Evolutionary conservation across 2,888 invertebrate genomes (phyloP).

Genomic region (Tiphia femorata): DNA sequence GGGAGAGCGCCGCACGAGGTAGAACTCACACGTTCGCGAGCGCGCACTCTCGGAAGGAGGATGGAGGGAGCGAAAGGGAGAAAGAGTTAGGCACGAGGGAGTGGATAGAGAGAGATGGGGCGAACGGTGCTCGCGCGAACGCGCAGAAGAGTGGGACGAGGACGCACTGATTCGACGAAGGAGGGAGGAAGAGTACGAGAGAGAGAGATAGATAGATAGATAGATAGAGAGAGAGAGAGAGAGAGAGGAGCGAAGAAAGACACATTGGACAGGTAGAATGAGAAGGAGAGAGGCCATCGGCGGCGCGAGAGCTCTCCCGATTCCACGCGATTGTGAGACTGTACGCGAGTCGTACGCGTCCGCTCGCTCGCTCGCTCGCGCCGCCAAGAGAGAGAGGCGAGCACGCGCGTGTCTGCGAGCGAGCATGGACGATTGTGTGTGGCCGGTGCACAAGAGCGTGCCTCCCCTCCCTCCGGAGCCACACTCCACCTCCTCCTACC

Average conservation of each 20-base stretch:
- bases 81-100: no score
- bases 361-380: no score
- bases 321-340: constrained; percentile 31
- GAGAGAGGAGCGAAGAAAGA: no score
- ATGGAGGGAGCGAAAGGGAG: constrained; percentile 10
- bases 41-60: no score
- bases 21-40: not conserved
- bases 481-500: constrained; percentile 60
- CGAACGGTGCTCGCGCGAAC: constrained; percentile 30
- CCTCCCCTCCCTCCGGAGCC: constrained; percentile 48
- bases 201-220: no score
- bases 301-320: constrained; percentile 16
- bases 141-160: constrained; percentile 8
- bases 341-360: no score
- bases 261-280: no score
- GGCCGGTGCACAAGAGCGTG: constrained; percentile 53
- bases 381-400: not conserved
- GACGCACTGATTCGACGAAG: no score
- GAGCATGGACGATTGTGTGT: constrained; percentile 39
- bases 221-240: no score
- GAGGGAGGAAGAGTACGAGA: no score
- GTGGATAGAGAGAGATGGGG: no score
- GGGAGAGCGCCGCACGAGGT: not conserved
- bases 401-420: not conserved
- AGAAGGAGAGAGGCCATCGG: constrained; percentile 6